Evolutionary conservation across 2,113 vertebrate species (phyloP).

Genomic region (Ovibos moschatus): DNA sequence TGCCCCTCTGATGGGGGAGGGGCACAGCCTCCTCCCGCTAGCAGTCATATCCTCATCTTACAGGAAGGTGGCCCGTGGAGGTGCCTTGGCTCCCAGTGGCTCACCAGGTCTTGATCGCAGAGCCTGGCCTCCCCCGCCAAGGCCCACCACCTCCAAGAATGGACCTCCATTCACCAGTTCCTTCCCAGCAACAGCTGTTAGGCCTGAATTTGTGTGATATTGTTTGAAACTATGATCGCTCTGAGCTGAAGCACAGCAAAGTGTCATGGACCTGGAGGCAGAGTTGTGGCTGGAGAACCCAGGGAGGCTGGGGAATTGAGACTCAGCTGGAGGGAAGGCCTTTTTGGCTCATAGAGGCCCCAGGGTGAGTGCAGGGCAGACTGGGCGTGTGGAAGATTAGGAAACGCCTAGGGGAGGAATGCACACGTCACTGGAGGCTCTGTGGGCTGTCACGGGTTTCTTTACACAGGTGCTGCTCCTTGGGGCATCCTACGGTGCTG

Average conservation of each 20-base stretch:
- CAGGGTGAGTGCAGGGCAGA: rapidly evolving
- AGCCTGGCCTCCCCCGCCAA: background rate
- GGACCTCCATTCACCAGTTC: rapidly evolving
- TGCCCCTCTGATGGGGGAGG: background rate
- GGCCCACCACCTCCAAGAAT: background rate
- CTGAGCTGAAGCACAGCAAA: background rate
- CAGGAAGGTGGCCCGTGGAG: background rate
- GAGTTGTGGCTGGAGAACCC: background rate
- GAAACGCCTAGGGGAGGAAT: background rate
- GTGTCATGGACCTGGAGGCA: background rate
- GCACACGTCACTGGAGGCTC: rapidly evolving
- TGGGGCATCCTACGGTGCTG: background rate
- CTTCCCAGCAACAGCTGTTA: background rate
- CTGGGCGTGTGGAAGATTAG: rapidly evolving
- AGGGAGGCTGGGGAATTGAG: background rate
- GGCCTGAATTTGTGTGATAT: background rate
- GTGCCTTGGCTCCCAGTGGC: background rate
- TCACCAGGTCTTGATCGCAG: background rate
- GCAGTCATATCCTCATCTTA: background rate
- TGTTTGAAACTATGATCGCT: background rate
- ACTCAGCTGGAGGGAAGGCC: background rate
- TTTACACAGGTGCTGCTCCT: background rate
- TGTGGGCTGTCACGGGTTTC: background rate
- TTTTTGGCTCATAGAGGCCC: background rate
- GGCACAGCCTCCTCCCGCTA: background rate